Percentiles rank a stretch among this genome's conserved stretches.
These are phyloP conservation scores for Watersipora subatra DNA, from an alignment of 1,140 invertebrate species.

Conservation along the genomic window DNA sequence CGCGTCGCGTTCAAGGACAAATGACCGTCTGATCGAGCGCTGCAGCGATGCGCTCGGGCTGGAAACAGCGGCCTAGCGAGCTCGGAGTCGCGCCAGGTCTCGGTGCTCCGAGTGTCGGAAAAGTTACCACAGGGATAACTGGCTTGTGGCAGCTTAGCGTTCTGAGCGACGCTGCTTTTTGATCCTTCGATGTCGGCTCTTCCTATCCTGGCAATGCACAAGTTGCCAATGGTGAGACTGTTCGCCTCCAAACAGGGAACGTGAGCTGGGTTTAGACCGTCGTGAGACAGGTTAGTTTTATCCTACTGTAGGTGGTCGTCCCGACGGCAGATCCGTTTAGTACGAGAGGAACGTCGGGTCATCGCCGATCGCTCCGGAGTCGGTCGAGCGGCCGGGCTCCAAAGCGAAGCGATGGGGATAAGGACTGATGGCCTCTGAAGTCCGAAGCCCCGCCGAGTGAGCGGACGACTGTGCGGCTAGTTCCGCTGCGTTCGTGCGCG, in stretches of 20 bases:
- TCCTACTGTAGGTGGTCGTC: conserved; percentile 43
- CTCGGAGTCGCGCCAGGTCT: conserved; percentile 57
- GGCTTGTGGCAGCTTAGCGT: conserved; percentile 69
- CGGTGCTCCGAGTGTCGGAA: conserved; percentile 65
- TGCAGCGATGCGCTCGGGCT: conserved; percentile 60
- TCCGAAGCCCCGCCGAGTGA: too few relatives aligned
- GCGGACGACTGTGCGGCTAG: too few relatives aligned
- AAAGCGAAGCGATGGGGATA: too few relatives aligned
- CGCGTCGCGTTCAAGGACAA: conserved; percentile 69
- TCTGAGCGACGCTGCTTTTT: conserved; percentile 71
- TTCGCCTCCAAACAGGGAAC: conserved; percentile 61
- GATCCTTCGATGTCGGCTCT: conserved; percentile 72
- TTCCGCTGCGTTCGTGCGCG: too few relatives aligned
- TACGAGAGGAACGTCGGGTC: conserved; percentile 57
- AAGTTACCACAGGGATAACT: conserved; percentile 75
- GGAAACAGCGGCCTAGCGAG: conserved; percentile 67
- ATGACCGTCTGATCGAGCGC: conserved; percentile 62
- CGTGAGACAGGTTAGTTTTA: conserved; percentile 69
- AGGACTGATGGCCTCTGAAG: too few relatives aligned
- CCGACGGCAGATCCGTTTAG: conserved; percentile 46
- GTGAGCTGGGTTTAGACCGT: conserved; percentile 67
- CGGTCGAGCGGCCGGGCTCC: too few relatives aligned
- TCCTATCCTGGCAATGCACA: conserved; percentile 74
- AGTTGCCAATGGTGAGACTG: conserved; percentile 70
- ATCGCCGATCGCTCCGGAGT: too few relatives aligned